Evolutionary conservation across 2,113 vertebrate genomes (phyloP), one percentile per base, ranked within the genome.

Genomic region (Chloropsis hardwickii): DNA sequence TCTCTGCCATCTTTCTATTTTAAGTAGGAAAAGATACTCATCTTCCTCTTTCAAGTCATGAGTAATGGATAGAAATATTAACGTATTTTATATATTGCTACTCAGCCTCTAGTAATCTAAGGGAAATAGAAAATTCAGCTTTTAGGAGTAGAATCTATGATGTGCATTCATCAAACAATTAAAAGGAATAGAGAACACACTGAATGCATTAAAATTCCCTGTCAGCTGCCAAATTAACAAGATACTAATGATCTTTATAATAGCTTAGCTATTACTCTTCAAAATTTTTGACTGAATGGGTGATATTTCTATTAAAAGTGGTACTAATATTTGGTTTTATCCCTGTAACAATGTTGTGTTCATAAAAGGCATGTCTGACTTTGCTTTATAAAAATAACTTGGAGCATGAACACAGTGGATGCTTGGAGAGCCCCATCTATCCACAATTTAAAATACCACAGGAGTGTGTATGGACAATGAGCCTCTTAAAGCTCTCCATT

Each of bases 1-100:
- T 40, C 44, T 81, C 62, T 95, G 60, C 53, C 65, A 94, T 95
- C 40, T 96, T 97, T 96, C 76, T 87, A 11, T 96, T 97, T 96
- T 94, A 80, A 73, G 58, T 78, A 42, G 65, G 67, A 86, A 96
- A 85, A 92, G 74, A 86, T 85, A 94, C 90, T 91, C 33, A 47
- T 96, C 64, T 78, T 96, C 25, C 54, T 93, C 48, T 62, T 90
- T 96, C 69, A 92, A 91, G 35, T 39, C 47, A 84, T 88, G 60
- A 96, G 47, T 90, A 95, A 92, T 93, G 72, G 77, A 89, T 72
- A 77, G 90, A 58, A 80, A 72, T 90, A 42, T 87, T 95, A 94
- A 76, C 20, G 58, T 90, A 6, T 85, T 92, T 94, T 81, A 83
- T 81, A 22, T 15, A 47, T 66, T 95, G 58, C 85, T 95, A 87